A percentile compares a stretch with the other conserved stretches of the same genome.
Conservation (phyloP, 2,797 vertebrate genomes). For the Anguilla pacifica region DNA sequence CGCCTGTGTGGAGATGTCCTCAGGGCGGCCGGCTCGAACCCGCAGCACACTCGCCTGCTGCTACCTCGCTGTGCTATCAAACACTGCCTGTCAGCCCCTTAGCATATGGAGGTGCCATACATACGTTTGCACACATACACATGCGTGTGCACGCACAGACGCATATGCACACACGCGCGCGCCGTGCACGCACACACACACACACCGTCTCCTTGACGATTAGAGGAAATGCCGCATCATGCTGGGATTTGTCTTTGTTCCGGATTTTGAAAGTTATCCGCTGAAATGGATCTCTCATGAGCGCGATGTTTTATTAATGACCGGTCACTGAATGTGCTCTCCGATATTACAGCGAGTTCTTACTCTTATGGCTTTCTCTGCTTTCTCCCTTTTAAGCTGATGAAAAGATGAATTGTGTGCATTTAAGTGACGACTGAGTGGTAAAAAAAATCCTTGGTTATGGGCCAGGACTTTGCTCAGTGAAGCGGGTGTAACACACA, state of each 20-base stretch:
- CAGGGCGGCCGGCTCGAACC: background rate
- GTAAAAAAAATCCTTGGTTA: no score
- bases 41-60: slow-evolving; percentile 14
- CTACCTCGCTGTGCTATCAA: background rate
- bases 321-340: no score
- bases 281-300: no score
- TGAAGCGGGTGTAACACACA: no score
- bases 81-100: background rate
- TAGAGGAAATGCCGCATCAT: background rate
- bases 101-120: slow-evolving; percentile 16
- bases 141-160: background rate
- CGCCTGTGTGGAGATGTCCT: no score
- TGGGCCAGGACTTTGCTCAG: no score
- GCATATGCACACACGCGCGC: background rate
- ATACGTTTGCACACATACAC: background rate
- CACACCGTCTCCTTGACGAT: background rate
- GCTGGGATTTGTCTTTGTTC: background rate
- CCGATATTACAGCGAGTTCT: no score
- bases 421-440: no score
- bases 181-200: background rate
- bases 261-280: background rate
- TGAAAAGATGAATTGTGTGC: no score
- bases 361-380: no score
- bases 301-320: no score
- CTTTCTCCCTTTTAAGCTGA: no score